Base-by-base conservation (phyloP, 2,888 invertebrate species). In the Thereva unica region DNA sequence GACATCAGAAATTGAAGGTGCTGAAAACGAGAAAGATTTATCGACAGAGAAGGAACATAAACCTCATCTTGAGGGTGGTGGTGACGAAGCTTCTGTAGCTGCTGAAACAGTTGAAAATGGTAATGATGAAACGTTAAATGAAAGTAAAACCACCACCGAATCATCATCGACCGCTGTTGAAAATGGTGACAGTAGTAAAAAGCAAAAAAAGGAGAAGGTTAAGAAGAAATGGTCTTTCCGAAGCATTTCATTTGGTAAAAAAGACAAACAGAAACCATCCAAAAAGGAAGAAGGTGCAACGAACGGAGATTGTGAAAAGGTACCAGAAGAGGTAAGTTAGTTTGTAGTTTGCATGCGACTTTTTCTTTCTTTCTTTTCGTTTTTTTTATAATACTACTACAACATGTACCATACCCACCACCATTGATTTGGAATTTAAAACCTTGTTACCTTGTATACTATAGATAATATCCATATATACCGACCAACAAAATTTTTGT, bases 211-310 rank as follows among this genome's bases (percentile, higher is more conserved):
- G 77, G 88, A 87, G 73, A 87, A 85, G 83, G 84, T 88, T 74
- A 92, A 92, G 87, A 92, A 92, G 87, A 92, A 92, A 84, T 93
- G 92, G 92, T 92, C 92, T 75, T 89, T 93, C 82, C 87, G 92
- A 77, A 91, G 89, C 78, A 89, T 93, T 83, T 92, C 92, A 78
- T 93, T 93, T 82, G 89, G 91, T 78, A 89, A 89, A 82, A 92
- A 92, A 82, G 93, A 93, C 79, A 93, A 92, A 84, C 89, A 87
- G 74, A 93, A 93, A 81, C 92, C 92, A 73, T 85, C 85, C 75
- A 90, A 91, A 81, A 84, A 85, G 72, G 86, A 83, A 73, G 81
- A 81, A 70, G 82, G 86, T 72, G 67, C 74, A 42, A 75, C 76
- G 56, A 83, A 85, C 78, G 84, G 85, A 75, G 82, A 89, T 80